Evolutionary conservation across 2,113 vertebrate species (phyloP).

Genomic region (Nestor notabilis): DNA sequence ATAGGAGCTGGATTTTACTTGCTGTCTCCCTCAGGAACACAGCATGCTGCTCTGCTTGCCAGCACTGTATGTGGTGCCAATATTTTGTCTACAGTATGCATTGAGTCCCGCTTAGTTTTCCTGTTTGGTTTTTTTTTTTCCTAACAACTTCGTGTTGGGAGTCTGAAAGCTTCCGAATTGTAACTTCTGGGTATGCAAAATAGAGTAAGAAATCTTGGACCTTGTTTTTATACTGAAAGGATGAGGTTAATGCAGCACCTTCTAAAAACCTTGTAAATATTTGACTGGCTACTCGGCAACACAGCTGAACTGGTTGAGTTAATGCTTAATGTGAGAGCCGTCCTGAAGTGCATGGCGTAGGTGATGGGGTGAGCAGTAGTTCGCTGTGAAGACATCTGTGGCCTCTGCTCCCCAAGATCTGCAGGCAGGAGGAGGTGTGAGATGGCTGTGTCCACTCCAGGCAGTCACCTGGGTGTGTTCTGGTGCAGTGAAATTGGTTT

Average conservation of each 20-base stretch:
- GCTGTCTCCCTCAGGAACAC: neutral
- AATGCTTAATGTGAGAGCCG: slow-evolving; percentile 31
- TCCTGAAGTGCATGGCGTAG: neutral
- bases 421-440: neutral
- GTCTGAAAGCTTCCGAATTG: neutral
- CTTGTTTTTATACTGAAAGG: neutral
- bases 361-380: neutral
- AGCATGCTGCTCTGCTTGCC: neutral
- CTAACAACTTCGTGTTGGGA: neutral
- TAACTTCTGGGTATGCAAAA: neutral
- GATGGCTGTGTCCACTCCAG: rapidly evolving
- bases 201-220: neutral
- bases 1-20: neutral
- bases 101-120: neutral
- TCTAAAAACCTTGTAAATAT: slow-evolving; percentile 39
- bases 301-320: slow-evolving; percentile 6
- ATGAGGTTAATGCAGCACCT: slow-evolving; percentile 40
- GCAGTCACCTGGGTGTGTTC: rapidly evolving
- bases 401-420: neutral
- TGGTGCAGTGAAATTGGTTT: neutral
- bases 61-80: neutral
- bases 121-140: slow-evolving; percentile 25
- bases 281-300: neutral
- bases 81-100: slow-evolving; percentile 12
- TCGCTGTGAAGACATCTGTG: neutral